Evolutionary conservation across 2,797 vertebrate species (phyloP), one percentile per base, ranked within the genome.

Genomic region (Valencia hispanica): DNA sequence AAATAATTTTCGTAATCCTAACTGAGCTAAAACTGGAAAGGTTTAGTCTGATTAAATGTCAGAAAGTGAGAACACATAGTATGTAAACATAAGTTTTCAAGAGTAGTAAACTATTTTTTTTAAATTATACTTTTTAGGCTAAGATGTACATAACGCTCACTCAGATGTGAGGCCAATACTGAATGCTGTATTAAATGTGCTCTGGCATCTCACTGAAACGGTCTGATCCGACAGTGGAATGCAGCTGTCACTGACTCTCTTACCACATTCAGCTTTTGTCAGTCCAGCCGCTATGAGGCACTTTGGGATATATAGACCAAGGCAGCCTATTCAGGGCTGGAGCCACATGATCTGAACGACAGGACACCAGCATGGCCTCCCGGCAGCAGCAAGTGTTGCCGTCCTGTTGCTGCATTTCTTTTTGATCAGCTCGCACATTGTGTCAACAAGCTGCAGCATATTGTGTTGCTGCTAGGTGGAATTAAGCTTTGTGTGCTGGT

Each of bases 401-500:
- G 82, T 66, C 76, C 79, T 14, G 45, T 73, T 79, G 77, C 48
- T 83, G 85, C 69, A 85, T 91, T 91, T 83, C 88, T 89, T 83
- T 90, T 77, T 79, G 88, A 91, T 89, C 92, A 93, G 93, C 88
- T 86, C 88, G 91, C 91, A 92, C 92, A 91, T 89, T 93, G 87
- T 89, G 89, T 92, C 90, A 87, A 90, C 87, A 92, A 91, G 90
- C 84, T 80, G 84, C 88, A 74, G 87, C 90, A 91, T 87, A 92
- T 93, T 93, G 94, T 95, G 69, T 92, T 88, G 90, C 89, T 88
- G 90, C 91, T 91, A 88, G 85, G 84, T 86, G 84, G 88, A 94
- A 95, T 95, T 94, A 93, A 93, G 92, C 91, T 93, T 88, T 86
- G 86, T 89, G 87, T 87, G 89, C 79, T 83, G 74, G 82, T 92